Percentiles rank a stretch among this genome's conserved stretches.
These are phyloP conservation scores for Dreissena polymorpha DNA, from an alignment of 1,140 invertebrate species.

Conservation along the genomic window DNA sequence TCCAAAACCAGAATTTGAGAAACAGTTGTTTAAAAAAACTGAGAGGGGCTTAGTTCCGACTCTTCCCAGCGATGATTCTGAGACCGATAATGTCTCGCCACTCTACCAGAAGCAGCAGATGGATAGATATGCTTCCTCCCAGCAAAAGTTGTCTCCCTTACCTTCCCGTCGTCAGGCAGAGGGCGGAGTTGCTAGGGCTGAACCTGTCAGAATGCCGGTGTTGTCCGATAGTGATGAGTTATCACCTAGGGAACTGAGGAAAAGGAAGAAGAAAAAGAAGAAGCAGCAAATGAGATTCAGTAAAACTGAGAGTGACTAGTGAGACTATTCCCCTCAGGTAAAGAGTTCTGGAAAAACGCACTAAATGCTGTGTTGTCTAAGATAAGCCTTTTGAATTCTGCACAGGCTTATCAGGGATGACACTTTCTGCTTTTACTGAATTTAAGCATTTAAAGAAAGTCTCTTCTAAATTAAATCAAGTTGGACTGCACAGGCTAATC, in stretches of 20 bases:
- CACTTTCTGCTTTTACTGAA: no score
- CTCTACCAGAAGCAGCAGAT: neutral
- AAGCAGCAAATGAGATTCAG: neutral
- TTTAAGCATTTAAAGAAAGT: no score
- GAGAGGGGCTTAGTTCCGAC: neutral
- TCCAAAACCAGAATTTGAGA: neutral
- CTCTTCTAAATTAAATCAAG: no score
- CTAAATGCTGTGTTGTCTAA: neutral
- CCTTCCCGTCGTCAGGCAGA: neutral
- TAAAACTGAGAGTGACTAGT: neutral
- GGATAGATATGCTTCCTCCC: neutral
- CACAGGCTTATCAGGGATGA: no score
- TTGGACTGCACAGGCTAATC: no score
- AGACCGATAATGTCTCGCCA: slow-evolving; percentile 11
- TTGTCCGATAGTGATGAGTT: neutral
- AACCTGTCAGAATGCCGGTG: neutral
- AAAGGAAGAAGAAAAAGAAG: neutral
- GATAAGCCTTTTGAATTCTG: neutral
- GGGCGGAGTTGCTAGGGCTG: neutral
- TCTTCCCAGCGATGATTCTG: neutral
- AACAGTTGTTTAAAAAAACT: neutral
- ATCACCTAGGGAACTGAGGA: neutral
- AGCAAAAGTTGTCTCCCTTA: neutral
- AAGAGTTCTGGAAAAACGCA: neutral
- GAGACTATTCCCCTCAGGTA: neutral